These are phyloP conservation scores for Drosophila mimica DNA, from an alignment of 2,888 invertebrate species.

Conservation along the genomic window DNA sequence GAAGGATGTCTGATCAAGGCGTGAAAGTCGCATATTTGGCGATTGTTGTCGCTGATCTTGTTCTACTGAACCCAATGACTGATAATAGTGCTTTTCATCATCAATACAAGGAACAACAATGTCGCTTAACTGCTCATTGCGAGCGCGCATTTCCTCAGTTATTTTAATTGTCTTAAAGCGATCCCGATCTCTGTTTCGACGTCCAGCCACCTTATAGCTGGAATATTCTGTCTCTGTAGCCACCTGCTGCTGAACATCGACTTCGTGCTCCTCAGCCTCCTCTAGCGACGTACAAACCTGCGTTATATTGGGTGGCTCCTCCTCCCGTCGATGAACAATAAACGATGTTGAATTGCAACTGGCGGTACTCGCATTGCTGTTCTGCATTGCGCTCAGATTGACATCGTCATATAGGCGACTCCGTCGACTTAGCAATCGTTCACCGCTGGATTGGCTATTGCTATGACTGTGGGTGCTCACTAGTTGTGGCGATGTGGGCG, in stretches of 20 bases:
- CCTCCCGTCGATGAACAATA: conserved; percentile 63
- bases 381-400: conserved; percentile 74
- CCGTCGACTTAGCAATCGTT: conserved; percentile 83
- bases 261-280: conserved; percentile 40
- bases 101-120: conserved; percentile 85
- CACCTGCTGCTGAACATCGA: conserved; percentile 12
- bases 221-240: conserved; percentile 59
- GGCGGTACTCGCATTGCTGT: conserved; percentile 46
- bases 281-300: conserved; percentile 27
- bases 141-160: conserved; percentile 71
- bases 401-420: conserved; percentile 85
- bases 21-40: conserved; percentile 68
- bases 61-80: conserved; percentile 1
- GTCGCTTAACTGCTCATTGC: conserved; percentile 68
- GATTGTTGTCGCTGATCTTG: conserved; percentile 27
- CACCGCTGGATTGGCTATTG: conserved; percentile 60
- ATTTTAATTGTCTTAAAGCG: conserved; percentile 85
- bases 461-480: conserved; percentile 28
- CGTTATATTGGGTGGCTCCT: conserved; percentile 41
- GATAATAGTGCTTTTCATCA: conserved; percentile 57
- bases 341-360: conserved; percentile 76
- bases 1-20: conserved; percentile 68
- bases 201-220: conserved; percentile 69
- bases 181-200: conserved; percentile 83
- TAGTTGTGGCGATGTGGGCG: conserved; percentile 25